phyloP scores from a whole-genome alignment of 2,888 invertebrate genomes.

The Cataglyphis cursor region DNA sequence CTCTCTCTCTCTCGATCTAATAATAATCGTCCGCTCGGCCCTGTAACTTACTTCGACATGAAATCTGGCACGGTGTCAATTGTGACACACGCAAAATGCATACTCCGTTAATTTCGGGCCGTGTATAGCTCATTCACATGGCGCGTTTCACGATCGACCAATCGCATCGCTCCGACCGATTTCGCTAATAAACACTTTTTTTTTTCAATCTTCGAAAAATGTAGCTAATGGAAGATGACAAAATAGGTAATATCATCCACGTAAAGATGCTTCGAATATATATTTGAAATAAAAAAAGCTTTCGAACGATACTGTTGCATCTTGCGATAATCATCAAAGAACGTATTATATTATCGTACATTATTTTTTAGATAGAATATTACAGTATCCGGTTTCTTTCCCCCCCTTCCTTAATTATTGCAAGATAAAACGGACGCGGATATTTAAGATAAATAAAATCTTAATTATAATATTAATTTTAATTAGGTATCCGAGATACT shows the following conservation, averaged over 20 bases:
- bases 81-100: constrained; percentile 67
- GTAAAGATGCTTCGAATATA: not conserved
- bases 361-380: not conserved
- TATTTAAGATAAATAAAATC: not conserved
- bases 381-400: not conserved
- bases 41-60: constrained; percentile 75
- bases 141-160: not conserved
- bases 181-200: not conserved
- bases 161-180: not conserved
- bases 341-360: not conserved
- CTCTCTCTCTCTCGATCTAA: constrained; percentile 62
- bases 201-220: not conserved
- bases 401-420: not conserved
- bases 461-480: constrained; percentile 8
- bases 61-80: constrained; percentile 76
- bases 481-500: not conserved
- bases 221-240: not conserved
- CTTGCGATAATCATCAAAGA: not conserved
- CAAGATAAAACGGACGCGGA: not conserved
- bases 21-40: constrained; percentile 75
- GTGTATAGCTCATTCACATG: constrained; percentile 25
- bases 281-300: not conserved
- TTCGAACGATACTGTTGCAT: not conserved
- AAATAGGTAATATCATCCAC: not conserved
- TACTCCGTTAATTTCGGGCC: constrained; percentile 44